Evolutionary conservation across 2,113 vertebrate species (phyloP).

Genomic region (Eira barbara): DNA sequence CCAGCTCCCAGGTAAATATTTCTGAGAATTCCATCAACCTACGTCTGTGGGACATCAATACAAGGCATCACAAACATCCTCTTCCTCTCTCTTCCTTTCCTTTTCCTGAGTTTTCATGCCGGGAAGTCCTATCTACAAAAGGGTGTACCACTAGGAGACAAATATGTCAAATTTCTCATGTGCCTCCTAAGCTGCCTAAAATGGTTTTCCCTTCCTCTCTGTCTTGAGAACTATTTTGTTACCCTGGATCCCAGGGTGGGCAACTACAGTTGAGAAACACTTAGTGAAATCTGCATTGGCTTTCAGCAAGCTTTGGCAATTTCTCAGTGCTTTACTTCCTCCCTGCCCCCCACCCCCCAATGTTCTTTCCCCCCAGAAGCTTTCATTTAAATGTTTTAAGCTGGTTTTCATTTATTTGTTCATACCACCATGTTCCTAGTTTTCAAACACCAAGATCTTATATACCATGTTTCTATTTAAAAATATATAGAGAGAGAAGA

Average conservation of each 20-base stretch:
- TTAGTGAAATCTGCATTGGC: background rate
- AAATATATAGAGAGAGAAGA: background rate
- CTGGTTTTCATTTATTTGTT: slow-evolving; percentile 19
- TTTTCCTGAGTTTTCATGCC: background rate
- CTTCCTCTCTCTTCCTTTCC: background rate
- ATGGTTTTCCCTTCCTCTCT: background rate
- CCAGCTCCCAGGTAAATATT: background rate
- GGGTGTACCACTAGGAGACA: background rate
- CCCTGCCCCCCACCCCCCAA: rapidly evolving
- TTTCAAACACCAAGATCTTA: slow-evolving; percentile 27
- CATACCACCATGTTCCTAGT: background rate
- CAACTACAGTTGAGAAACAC: background rate
- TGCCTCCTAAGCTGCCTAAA: background rate
- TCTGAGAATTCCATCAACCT: background rate
- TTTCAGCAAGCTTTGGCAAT: background rate
- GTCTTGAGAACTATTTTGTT: background rate
- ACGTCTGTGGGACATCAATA: background rate
- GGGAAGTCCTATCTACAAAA: background rate
- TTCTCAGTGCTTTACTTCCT: background rate
- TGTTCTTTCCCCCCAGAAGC: background rate
- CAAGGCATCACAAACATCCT: rapidly evolving
- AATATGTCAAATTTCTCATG: background rate
- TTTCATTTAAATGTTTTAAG: background rate
- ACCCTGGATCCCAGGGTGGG: too few species aligned
- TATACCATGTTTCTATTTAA: background rate